Percentiles rank a stretch among this genome's conserved stretches.
Evolutionary conservation across 30 jellyfish, hydroid and myxozoan species (phyloP).

Genomic region (Aurelia sp.): DNA sequence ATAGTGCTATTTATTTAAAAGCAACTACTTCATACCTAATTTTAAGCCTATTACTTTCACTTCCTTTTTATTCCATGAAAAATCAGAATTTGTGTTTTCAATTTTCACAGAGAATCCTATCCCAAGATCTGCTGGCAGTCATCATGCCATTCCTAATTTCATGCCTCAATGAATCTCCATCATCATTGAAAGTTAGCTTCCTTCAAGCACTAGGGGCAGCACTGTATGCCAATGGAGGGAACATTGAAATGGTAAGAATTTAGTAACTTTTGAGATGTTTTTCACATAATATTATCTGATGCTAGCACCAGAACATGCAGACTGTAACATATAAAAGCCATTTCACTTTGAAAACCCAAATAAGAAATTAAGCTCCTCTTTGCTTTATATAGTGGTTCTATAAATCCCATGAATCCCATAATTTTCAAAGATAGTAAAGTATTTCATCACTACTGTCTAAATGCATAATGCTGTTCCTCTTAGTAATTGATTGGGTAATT

Average conservation of each 20-base stretch:
- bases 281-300: background rate
- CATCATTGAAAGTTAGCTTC: conserved; percentile 47
- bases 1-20: background rate
- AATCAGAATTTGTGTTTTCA: background rate
- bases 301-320: background rate
- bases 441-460: too few species aligned
- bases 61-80: background rate
- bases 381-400: too few species aligned
- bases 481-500: too few species aligned
- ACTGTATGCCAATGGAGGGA: conserved; percentile 77
- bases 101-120: conserved; percentile 25
- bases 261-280: background rate
- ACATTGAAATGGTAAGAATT: conserved; percentile 64
- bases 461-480: too few species aligned
- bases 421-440: too few species aligned
- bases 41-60: background rate
- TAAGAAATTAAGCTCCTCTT: too few species aligned
- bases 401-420: too few species aligned
- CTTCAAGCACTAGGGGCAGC: conserved; percentile 84
- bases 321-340: too few species aligned
- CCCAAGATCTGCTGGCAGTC: conserved; percentile 21
- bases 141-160: conserved; percentile 41
- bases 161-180: conserved; percentile 32
- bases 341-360: too few species aligned
- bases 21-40: background rate